Conservation (phyloP, 1,140 invertebrate species). For the Brachystomella parvula region DNA sequence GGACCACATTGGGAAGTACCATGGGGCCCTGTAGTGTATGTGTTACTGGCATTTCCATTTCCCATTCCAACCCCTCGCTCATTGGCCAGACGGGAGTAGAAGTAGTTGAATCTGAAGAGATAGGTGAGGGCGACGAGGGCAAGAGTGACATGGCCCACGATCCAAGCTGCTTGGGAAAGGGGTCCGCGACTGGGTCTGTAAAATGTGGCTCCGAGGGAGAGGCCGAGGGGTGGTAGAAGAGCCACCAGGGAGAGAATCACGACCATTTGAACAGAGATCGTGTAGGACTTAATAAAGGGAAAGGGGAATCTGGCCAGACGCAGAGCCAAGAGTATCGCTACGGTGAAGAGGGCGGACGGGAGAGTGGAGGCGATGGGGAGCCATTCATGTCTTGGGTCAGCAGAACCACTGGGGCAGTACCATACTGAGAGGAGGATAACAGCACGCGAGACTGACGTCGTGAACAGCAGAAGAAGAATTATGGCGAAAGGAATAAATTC, state of each 20-base stretch:
- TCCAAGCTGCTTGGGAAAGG: conserved; percentile 35
- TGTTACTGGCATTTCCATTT: conserved; percentile 5
- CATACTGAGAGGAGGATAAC: conserved; percentile 36
- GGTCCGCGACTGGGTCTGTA: conserved; percentile 26
- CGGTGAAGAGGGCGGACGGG: conserved; percentile 33
- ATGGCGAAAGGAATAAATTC: conserved; percentile 38
- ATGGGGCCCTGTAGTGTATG: conserved; percentile 2
- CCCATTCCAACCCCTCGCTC: conserved; percentile 19
- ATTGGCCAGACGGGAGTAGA: conserved; percentile 33
- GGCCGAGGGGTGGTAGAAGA: conserved; percentile 30
- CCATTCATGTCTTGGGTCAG: conserved; percentile 32
- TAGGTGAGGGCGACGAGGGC: conserved; percentile 34
- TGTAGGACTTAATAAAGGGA: conserved; percentile 35
- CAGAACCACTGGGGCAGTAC: conserved; percentile 24
- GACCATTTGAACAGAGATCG: conserved; percentile 28
- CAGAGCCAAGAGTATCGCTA: conserved; percentile 33
- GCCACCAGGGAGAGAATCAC: conserved; percentile 29
- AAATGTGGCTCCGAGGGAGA: conserved; percentile 34
- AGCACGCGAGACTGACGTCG: conserved; percentile 34
- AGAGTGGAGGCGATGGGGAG: conserved; percentile 36
- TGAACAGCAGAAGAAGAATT: conserved; percentile 37
- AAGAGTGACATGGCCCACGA: conserved; percentile 30
- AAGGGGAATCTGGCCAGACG: conserved; percentile 37
- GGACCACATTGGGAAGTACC: conserved; percentile 14
- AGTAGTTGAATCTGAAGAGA: conserved; percentile 34